These are phyloP conservation scores for Micrastur ruficollis DNA, from an alignment of 2,797 vertebrate genomes.

Conservation along the genomic window DNA sequence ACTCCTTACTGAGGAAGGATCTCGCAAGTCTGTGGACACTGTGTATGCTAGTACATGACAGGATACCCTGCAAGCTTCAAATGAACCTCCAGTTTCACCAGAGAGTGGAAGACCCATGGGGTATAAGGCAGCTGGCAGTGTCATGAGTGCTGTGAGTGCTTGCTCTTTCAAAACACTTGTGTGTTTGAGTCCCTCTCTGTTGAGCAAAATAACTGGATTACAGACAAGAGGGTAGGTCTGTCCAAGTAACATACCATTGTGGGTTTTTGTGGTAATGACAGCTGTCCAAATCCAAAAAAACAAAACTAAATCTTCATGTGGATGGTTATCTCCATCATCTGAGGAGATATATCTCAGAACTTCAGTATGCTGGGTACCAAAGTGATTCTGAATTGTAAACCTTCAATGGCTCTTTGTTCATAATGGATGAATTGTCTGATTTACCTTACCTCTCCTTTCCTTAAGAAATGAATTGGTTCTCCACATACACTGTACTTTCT, in stretches of 20 bases:
- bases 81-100: background rate
- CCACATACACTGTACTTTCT: background rate
- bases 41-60: background rate
- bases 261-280: background rate
- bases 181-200: background rate
- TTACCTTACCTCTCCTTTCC: background rate
- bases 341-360: background rate
- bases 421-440: background rate
- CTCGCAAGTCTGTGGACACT: fast-evolving
- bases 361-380: background rate
- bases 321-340: background rate
- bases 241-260: background rate
- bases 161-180: background rate
- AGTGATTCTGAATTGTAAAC: background rate
- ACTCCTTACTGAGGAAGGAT: background rate
- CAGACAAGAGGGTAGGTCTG: background rate
- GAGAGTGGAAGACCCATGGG: background rate
- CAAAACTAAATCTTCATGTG: background rate
- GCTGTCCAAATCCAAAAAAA: background rate
- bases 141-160: background rate
- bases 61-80: background rate
- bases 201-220: background rate
- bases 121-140: background rate
- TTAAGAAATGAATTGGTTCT: background rate
- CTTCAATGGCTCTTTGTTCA: background rate